phyloP scores from a whole-genome alignment of 2,888 invertebrate genomes.

The Heterodera filipjevi region DNA sequence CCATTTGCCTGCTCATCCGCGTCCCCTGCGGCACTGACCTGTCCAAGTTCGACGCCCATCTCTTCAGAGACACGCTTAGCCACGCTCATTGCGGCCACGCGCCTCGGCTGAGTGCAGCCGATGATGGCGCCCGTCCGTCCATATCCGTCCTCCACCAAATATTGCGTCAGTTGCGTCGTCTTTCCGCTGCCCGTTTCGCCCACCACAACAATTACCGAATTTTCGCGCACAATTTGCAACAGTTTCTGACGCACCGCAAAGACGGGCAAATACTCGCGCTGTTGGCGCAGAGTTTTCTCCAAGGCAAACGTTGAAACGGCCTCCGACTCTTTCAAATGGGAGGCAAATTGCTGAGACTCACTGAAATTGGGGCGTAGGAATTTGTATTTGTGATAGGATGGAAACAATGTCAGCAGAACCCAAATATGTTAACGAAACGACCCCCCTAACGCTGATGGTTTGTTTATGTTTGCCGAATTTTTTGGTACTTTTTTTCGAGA shows the following conservation, averaged over 20 bases:
- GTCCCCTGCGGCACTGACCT: slow-evolving; percentile 30
- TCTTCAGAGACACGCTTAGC: slow-evolving; percentile 98
- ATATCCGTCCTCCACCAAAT: slow-evolving; percentile 90
- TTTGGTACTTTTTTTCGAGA: no score
- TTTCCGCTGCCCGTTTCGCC: slow-evolving; percentile 81
- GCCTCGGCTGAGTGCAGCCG: slow-evolving; percentile 94
- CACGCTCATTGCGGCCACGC: slow-evolving; percentile 97
- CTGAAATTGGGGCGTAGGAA: no score
- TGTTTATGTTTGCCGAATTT: no score
- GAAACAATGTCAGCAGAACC: no score
- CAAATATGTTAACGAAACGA: no score
- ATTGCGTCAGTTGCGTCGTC: slow-evolving; percentile 89
- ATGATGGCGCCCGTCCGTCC: slow-evolving; percentile 82
- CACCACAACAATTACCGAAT: slow-evolving; percentile 68
- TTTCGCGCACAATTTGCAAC: slow-evolving; percentile 70
- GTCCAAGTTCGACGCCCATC: slow-evolving; percentile 77
- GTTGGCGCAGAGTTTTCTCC: slow-evolving; percentile 77
- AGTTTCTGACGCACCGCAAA: slow-evolving; percentile 89
- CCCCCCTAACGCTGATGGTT: no score
- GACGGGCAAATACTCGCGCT: slow-evolving; percentile 87
- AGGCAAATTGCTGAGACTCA: slow-evolving; percentile 92
- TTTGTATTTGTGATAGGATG: no score
- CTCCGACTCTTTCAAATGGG: slow-evolving; percentile 76
- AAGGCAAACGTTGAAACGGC: slow-evolving; percentile 80
- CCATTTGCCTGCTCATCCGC: background rate